phyloP scores from a whole-genome alignment of 2,113 vertebrate genomes.

The Periophthalmus modestus region DNA sequence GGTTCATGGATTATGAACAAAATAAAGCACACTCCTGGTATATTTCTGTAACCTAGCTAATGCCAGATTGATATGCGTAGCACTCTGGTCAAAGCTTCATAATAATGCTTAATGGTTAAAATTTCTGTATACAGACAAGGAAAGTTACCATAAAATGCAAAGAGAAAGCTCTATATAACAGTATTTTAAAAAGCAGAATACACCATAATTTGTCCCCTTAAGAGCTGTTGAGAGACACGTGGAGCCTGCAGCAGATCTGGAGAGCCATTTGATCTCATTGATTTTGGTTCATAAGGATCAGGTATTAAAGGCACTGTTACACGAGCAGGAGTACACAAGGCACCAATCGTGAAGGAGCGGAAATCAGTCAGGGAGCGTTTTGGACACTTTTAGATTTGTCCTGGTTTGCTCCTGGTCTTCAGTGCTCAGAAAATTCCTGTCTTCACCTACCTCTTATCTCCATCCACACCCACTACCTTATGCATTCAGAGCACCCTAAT shows the following conservation, averaged over 20 bases:
- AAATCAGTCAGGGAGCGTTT: background rate
- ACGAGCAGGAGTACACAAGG: background rate
- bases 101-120: too few species aligned
- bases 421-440: too few species aligned
- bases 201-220: background rate
- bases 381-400: background rate
- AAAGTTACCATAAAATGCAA: background rate
- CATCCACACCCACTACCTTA: too few species aligned
- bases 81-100: too few species aligned
- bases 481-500: too few species aligned
- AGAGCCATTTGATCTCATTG: conserved; percentile 35
- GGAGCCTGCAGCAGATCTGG: background rate
- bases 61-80: too few species aligned
- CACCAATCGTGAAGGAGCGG: background rate
- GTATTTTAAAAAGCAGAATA: background rate
- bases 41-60: too few species aligned
- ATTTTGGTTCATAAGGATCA: conserved; percentile 26
- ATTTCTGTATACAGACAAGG: background rate
- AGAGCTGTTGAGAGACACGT: background rate
- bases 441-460: too few species aligned
- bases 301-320: conserved; percentile 3
- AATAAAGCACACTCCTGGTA: too few species aligned
- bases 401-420: background rate
- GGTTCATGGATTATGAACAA: background rate
- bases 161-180: background rate